Evolutionary conservation across 2,888 invertebrate genomes (phyloP).

Genomic region (Agriotes lineatus): DNA sequence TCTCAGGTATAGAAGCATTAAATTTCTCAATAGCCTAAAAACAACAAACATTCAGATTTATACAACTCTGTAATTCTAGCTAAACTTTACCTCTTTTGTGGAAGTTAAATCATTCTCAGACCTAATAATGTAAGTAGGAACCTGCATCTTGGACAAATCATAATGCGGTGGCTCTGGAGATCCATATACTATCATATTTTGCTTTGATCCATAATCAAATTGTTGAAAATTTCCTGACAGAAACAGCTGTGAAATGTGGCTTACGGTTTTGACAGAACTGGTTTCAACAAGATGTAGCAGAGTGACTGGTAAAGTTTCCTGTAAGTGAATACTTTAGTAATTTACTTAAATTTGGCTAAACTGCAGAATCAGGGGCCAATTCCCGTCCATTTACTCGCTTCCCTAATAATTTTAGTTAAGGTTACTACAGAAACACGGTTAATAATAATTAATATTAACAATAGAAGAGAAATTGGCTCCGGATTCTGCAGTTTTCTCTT

Average conservation of each 20-base stretch:
- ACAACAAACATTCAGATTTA: too few species aligned
- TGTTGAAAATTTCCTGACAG: slow-evolving; percentile 67
- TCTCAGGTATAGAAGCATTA: slow-evolving; percentile 2
- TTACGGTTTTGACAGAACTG: slow-evolving; percentile 59
- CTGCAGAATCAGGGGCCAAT: too few species aligned
- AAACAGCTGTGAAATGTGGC: slow-evolving; percentile 57
- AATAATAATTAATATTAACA: too few species aligned
- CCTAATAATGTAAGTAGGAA: slow-evolving; percentile 73
- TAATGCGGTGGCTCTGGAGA: slow-evolving; percentile 70
- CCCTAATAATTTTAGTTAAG: too few species aligned
- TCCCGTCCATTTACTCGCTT: too few species aligned
- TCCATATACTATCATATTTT: slow-evolving; percentile 68
- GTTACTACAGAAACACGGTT: too few species aligned
- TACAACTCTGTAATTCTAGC: too few species aligned
- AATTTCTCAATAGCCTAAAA: not conserved
- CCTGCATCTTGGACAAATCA: slow-evolving; percentile 70
- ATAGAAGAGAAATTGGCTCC: too few species aligned
- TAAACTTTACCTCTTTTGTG: slow-evolving; percentile 68
- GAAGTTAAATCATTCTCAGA: slow-evolving; percentile 75
- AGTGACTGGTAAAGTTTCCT: slow-evolving; percentile 61
- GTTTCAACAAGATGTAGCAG: slow-evolving; percentile 61
- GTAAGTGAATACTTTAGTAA: too few species aligned
- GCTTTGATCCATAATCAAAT: slow-evolving; percentile 70
- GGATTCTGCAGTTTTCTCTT: too few species aligned
- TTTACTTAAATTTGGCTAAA: too few species aligned